Percentiles rank a stretch among this genome's conserved stretches.
Conservation (phyloP, 2,113 vertebrate species). For the Helogale parvula region DNA sequence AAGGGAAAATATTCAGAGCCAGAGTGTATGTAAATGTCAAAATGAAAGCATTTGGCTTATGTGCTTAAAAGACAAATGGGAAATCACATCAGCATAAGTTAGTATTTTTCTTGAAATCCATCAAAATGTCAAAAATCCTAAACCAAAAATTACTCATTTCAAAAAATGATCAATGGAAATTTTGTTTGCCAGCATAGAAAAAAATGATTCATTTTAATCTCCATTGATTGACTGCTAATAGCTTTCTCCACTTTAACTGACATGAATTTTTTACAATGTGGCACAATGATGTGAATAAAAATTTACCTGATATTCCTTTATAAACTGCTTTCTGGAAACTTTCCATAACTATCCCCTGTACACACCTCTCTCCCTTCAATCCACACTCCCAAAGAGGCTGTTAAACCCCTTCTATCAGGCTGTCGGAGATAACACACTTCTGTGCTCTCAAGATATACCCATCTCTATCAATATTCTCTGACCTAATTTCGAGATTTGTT, state of each 20-base stretch:
- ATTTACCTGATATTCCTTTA: neutral
- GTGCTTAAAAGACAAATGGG: conserved; percentile 66
- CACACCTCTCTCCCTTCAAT: neutral
- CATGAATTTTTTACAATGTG: conserved; percentile 59
- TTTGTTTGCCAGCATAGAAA: conserved; percentile 25
- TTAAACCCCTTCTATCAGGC: neutral
- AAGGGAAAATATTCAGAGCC: conserved; percentile 2
- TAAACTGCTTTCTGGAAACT: neutral
- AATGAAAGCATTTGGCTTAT: conserved; percentile 44
- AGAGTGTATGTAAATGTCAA: neutral
- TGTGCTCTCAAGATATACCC: neutral
- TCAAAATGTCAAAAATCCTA: conserved; percentile 72
- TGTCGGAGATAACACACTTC: neutral
- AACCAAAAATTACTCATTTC: conserved; percentile 75
- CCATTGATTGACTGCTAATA: conserved; percentile 61
- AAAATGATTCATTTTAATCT: conserved; percentile 61
- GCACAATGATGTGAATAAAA: conserved; percentile 50
- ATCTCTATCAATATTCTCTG: neutral
- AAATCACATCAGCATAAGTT: conserved; percentile 71
- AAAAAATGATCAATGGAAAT: conserved; percentile 76
- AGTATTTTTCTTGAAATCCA: conserved; percentile 71
- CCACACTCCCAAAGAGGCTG: neutral
- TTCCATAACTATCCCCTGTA: neutral
- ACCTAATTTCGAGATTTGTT: neutral
- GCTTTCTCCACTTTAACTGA: conserved; percentile 55